Evolutionary conservation across 1,140 invertebrate genomes (phyloP), one percentile per base, ranked within the genome.

Genomic region (Wasmannia auropunctata): DNA sequence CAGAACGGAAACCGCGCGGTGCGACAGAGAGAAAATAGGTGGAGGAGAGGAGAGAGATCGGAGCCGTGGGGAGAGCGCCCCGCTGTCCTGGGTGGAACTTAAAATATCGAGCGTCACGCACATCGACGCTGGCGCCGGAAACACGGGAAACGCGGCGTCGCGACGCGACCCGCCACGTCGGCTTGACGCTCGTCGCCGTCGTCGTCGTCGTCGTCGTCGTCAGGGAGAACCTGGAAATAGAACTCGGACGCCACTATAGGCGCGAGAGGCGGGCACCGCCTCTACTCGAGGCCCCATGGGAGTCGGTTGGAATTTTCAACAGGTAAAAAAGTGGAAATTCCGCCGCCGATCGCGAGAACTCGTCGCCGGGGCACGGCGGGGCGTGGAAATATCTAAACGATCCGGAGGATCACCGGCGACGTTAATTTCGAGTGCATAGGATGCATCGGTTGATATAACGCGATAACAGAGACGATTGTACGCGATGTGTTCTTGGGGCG

Each of bases 91-190:
- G 65, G 49, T 56, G 51, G 60, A 63, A 77, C 70, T 86, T 86
- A 86, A 86, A 86, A 86, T 86, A 86, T 86, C 85, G 85, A 86
- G 79, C 85, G 75, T 77, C 60, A 79, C 46, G 85, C 79, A 70
- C 76, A 86, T 74, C 74, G 83, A 85, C 56, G 65, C 63, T 86
- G 79, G 85, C 85, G 85, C 77, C 85, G 85, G 65, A 77, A 83
- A 86, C 63, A 70, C 76, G 76, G 76, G 63, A 80, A 86, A 81
- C 79, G 49, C 63, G 79, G 34, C 51, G 54, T 72, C 80, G 80
- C 56, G 79, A 37, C 37, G 37, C 63, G 25, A 28, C 54, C 2
- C 46, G 56, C 70, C 49, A 37, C 56, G 43, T 69, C 28, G 31
- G 14, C 43, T 43, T 43, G 65, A 74, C 54, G 34, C 25, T 25